These are phyloP conservation scores for Melinaea marsaeus DNA, from an alignment of 2,888 invertebrate genomes.

Conservation along the genomic window DNA sequence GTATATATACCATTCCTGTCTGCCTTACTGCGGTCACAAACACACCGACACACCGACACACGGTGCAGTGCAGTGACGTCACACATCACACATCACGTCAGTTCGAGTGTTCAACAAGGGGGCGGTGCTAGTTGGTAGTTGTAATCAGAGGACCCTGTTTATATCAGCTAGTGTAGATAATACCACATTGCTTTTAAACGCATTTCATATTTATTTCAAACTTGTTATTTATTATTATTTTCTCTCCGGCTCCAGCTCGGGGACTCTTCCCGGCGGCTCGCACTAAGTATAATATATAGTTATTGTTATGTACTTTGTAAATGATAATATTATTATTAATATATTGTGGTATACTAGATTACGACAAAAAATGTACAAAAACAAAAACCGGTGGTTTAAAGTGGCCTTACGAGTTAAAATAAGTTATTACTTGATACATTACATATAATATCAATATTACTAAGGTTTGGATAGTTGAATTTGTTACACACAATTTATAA, in stretches of 20 bases:
- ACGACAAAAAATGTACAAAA: constrained; percentile 4
- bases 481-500: constrained; percentile 27
- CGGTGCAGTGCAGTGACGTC: no score
- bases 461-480: constrained; percentile 2
- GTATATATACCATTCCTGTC: no score
- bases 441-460: no score
- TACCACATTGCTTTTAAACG: constrained; percentile 2
- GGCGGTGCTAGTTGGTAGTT: no score
- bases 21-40: no score
- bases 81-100: no score
- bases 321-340: not conserved
- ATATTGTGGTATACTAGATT: not conserved
- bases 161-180: not conserved
- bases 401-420: not conserved
- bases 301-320: constrained; percentile 1
- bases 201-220: not conserved
- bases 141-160: no score
- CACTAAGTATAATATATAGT: not conserved
- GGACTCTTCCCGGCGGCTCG: not conserved
- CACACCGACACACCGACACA: no score
- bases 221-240: not conserved
- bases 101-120: no score
- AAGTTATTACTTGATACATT: no score
- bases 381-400: not conserved
- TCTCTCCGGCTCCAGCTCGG: not conserved